Conservation (phyloP, 2,797 vertebrate genomes). For the Cossypha dichroa region DNA sequence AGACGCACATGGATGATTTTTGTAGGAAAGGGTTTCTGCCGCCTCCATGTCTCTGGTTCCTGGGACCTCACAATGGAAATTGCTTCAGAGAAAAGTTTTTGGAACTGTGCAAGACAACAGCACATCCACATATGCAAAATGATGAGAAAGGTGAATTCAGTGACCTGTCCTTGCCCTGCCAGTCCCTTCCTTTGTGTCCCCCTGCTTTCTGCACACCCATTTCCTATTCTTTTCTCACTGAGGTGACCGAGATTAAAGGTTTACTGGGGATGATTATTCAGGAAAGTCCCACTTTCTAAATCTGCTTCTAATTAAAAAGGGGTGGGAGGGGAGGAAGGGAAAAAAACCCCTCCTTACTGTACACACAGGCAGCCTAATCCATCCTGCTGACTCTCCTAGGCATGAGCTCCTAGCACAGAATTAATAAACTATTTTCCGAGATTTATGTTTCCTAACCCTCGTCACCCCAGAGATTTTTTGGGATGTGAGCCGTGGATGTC, state of each 20-base stretch:
- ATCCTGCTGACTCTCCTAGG: slow-evolving; percentile 50
- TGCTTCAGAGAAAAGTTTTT: neutral
- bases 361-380: slow-evolving; percentile 32
- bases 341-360: neutral
- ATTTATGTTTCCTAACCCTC: slow-evolving; percentile 52
- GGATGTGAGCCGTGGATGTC: slow-evolving; percentile 48
- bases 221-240: neutral
- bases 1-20: neutral
- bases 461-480: slow-evolving; percentile 56
- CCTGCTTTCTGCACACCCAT: neutral
- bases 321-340: neutral
- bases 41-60: neutral
- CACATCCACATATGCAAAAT: neutral
- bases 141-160: neutral
- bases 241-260: slow-evolving; percentile 34
- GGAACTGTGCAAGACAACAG: neutral
- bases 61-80: neutral
- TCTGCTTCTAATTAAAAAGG: slow-evolving; percentile 68
- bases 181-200: neutral
- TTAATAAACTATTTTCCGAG: slow-evolving; percentile 44
- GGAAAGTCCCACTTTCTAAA: slow-evolving; percentile 63
- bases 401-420: neutral
- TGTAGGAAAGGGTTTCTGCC: neutral
- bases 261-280: slow-evolving; percentile 35
- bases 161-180: neutral